Base-by-base conservation (phyloP, 2,888 invertebrate genomes). In the Anarsia innoxiella region DNA sequence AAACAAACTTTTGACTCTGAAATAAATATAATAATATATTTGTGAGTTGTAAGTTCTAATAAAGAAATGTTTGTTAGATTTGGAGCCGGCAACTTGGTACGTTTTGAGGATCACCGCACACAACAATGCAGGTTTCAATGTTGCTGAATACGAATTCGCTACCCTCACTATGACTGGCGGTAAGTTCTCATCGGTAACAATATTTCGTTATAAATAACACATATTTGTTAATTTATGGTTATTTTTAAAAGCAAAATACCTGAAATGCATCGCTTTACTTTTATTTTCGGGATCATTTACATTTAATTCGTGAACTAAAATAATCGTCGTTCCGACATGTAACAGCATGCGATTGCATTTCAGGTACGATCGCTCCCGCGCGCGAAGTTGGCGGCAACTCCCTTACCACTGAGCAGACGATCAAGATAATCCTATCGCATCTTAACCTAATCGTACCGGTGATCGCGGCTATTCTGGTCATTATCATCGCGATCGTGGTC, bases 111-210 rank as follows among this genome's bases (percentile, higher is more conserved):
- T 97, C 26, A 96, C 95, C 1, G 94, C 95, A 2, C 94, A 97
- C 78, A 97, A 97, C 75, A 97, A 96, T 58, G 97, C 97, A 42
- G 98, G 97, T 34, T 96, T 96, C 59, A 94, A 95, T 26, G 96
- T 96, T 34, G 96, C 96, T 40, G 94, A 96, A 82, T 96, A 97
- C 65, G 95, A 96, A 84, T 97, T 97, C 75, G 96, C 96, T 11
- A 98, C 98, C 1, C 88, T 97, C 19, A 96, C 97, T 16, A 90
- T 93, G 49, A 94, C 95, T 51, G 97, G 97, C 88, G 96, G 97
- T 97, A 88, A 86, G 88, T 78, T 19, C n/a, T n/a, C n/a, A n/a
- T n/a, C n/a, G n/a, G n/a, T n/a, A n/a, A n/a, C n/a, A n/a, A n/a
- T n/a, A n/a, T n/a, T n/a, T n/a, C n/a, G n/a, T n/a, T n/a, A n/a